These are phyloP conservation scores for Phymorhynchus buccinoides DNA, from an alignment of 1,140 invertebrate genomes.

Conservation along the genomic window DNA sequence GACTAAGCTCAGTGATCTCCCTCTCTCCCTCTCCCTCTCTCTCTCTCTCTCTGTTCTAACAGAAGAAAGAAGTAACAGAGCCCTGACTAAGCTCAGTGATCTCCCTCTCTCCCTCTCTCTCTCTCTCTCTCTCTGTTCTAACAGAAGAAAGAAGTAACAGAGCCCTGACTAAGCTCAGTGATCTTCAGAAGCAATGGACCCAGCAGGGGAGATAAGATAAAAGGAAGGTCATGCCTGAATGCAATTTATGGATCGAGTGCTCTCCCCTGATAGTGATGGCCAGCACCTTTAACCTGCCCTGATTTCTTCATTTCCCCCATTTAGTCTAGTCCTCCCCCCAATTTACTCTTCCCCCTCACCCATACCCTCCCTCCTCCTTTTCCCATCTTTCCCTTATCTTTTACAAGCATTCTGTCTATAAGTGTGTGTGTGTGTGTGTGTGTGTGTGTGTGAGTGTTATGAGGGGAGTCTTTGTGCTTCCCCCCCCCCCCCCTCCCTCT, in stretches of 20 bases:
- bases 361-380: conserved; percentile 22
- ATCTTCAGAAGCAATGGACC: not conserved
- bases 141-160: no score
- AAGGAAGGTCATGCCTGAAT: no score
- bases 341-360: not conserved
- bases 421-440: no score
- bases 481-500: not conserved
- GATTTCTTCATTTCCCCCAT: not conserved
- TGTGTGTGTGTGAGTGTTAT: not conserved
- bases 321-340: not conserved
- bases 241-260: no score
- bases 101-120: conserved; percentile 11
- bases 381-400: not conserved
- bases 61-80: no score
- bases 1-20: no score
- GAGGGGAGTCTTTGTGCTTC: not conserved
- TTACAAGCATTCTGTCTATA: no score
- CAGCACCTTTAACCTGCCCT: no score
- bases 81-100: no score
- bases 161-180: not conserved
- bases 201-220: not conserved
- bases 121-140: not conserved
- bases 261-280: no score
- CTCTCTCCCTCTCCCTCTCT: no score
- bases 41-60: no score